Conservation (phyloP, 2,797 vertebrate genomes). For the Strix occidentalis region DNA sequence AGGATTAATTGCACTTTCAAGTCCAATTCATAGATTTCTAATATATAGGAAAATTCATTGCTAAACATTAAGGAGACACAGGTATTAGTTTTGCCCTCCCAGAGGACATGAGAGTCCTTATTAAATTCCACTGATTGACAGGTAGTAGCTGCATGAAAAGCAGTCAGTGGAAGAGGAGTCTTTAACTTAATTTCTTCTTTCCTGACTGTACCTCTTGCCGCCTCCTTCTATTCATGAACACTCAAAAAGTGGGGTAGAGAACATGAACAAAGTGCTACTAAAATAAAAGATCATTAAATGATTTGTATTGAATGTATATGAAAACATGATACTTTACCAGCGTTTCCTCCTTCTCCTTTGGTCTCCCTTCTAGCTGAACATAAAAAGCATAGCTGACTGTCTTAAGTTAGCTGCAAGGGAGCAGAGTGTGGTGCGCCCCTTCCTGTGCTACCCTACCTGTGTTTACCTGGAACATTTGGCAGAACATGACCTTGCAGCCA, state of each 20-base stretch:
- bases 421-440: constrained; percentile 71
- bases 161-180: neutral
- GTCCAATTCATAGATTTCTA: neutral
- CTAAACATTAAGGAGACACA: neutral
- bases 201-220: neutral
- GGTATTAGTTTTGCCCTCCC: neutral
- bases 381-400: constrained; percentile 61
- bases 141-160: neutral
- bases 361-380: constrained; percentile 9
- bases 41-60: neutral
- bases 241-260: neutral
- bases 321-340: neutral
- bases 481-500: constrained; percentile 66
- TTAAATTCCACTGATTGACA: constrained; percentile 14
- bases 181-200: neutral
- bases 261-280: neutral
- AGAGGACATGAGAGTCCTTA: constrained; percentile 21
- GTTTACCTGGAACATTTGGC: constrained; percentile 86
- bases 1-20: neutral
- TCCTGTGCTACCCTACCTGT: constrained; percentile 85
- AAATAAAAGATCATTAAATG: neutral
- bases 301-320: neutral
- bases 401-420: constrained; percentile 75
- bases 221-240: neutral
- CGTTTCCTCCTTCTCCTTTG: neutral